These are phyloP conservation scores for Diceros bicornis DNA, from an alignment of 2,797 vertebrate genomes.

Conservation along the genomic window DNA sequence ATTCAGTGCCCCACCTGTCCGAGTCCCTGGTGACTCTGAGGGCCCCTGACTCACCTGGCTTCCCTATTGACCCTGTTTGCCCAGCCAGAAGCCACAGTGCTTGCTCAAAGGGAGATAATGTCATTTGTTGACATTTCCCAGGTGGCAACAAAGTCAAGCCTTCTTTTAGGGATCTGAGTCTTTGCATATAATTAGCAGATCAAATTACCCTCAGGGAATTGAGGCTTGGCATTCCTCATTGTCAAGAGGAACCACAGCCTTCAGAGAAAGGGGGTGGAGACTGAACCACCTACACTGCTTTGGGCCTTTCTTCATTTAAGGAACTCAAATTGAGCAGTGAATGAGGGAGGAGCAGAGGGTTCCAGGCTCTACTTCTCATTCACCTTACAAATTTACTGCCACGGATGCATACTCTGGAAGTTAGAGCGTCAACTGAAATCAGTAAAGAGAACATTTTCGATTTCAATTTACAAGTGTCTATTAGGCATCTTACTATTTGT, in stretches of 20 bases:
- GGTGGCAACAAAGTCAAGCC: conserved; percentile 87
- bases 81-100: conserved; percentile 72
- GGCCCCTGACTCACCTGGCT: conserved; percentile 67
- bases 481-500: not conserved
- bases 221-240: conserved; percentile 81
- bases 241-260: conserved; percentile 41
- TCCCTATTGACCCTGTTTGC: conserved; percentile 27
- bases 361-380: not conserved
- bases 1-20: not conserved
- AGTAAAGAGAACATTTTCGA: not conserved
- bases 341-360: not conserved
- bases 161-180: conserved; percentile 85
- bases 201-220: conserved; percentile 85
- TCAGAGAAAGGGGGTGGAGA: not conserved
- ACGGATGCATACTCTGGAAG: not conserved
- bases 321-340: not conserved
- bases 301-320: conserved; percentile 13
- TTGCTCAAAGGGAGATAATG: conserved; percentile 85
- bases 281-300: not conserved
- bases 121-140: conserved; percentile 88
- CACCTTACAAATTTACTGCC: not conserved
- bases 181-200: conserved; percentile 89
- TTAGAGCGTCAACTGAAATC: not conserved
- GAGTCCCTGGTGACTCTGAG: not conserved
- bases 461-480: not conserved